Percentiles rank a stretch among this genome's conserved stretches.
These are phyloP conservation scores for Microctonus brassicae DNA, from an alignment of 2,888 invertebrate species.

Conservation along the genomic window DNA sequence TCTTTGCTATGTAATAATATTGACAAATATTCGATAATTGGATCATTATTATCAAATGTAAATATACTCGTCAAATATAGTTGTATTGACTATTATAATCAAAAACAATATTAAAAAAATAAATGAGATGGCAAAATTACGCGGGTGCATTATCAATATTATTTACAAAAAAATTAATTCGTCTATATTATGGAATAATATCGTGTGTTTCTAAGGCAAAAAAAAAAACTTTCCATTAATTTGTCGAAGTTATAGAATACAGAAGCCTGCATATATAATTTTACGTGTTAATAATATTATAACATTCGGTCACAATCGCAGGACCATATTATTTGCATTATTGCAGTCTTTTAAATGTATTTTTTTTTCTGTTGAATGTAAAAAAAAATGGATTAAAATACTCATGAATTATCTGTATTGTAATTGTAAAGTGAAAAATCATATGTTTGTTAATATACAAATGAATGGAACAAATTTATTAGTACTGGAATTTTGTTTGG, in stretches of 20 bases:
- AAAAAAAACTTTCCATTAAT: background rate
- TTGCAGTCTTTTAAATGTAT: background rate
- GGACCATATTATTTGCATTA: background rate
- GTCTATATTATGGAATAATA: background rate
- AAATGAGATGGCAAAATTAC: background rate
- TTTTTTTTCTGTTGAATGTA: background rate
- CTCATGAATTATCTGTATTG: slow-evolving; percentile 3
- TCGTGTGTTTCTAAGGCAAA: background rate
- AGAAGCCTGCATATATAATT: background rate
- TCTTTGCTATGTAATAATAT: slow-evolving; percentile 9
- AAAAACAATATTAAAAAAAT: background rate
- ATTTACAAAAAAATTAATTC: slow-evolving; percentile 17
- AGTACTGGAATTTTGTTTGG: slow-evolving; percentile 22
- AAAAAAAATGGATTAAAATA: slow-evolving; percentile 6
- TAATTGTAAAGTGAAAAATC: slow-evolving; percentile 21
- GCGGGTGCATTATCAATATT: background rate
- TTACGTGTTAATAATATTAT: background rate
- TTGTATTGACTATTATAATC: background rate
- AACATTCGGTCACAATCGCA: background rate
- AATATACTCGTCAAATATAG: background rate
- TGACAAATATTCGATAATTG: background rate
- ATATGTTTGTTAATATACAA: background rate
- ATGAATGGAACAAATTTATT: slow-evolving; percentile 3
- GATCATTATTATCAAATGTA: slow-evolving; percentile 1
- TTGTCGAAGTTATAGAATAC: background rate